These are phyloP conservation scores for Ganaspis brasiliensis DNA, from an alignment of 2,888 invertebrate species.

Conservation along the genomic window DNA sequence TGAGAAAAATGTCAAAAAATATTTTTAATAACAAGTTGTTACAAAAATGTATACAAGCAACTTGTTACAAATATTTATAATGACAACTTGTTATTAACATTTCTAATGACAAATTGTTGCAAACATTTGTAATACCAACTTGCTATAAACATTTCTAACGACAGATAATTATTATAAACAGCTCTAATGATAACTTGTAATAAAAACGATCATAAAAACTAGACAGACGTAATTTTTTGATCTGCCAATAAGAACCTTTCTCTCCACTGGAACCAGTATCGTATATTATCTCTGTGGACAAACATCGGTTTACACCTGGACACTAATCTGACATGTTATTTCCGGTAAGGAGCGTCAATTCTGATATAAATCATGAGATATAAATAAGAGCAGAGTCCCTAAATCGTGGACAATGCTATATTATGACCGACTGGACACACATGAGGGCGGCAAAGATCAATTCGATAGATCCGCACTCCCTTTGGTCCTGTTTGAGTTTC, in stretches of 20 bases:
- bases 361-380: not conserved
- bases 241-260: not conserved
- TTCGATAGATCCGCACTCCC: slow-evolving; percentile 46
- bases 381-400: not conserved
- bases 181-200: too few species aligned
- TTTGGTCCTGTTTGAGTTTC: slow-evolving; percentile 47
- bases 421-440: slow-evolving; percentile 13
- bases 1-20: too few species aligned
- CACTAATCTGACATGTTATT: slow-evolving; percentile 8
- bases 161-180: too few species aligned
- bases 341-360: not conserved
- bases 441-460: slow-evolving; percentile 58
- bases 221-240: too few species aligned
- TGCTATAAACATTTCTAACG: too few species aligned
- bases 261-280: not conserved
- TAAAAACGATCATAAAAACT: too few species aligned
- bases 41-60: too few species aligned
- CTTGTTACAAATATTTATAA: too few species aligned
- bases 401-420: slow-evolving; percentile 6
- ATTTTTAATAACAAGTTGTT: too few species aligned
- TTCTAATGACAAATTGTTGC: too few species aligned
- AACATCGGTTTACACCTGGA: not conserved
- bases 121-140: too few species aligned
- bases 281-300: not conserved
- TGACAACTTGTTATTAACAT: too few species aligned